Conservation (phyloP, 23 tunicate genomes). For the Styela clava region DNA sequence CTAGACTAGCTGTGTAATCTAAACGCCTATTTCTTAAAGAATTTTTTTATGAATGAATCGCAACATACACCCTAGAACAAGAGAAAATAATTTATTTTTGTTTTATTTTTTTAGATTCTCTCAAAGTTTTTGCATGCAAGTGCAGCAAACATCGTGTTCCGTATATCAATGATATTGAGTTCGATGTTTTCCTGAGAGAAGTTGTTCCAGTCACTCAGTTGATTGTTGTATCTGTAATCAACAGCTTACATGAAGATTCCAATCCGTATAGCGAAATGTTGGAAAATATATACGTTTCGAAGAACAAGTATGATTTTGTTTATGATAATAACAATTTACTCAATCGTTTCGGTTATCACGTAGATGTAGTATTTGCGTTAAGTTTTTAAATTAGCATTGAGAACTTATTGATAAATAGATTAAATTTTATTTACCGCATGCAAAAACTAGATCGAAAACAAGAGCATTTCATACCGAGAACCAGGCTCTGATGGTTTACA, state of each 20-base stretch:
- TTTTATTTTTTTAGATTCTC: neutral
- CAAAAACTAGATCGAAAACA: too few species aligned
- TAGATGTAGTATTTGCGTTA: too few species aligned
- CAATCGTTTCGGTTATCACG: neutral
- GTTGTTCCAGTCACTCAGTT: slow-evolving; percentile 71
- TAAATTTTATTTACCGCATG: too few species aligned
- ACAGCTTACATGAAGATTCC: slow-evolving; percentile 53
- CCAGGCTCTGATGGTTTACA: too few species aligned
- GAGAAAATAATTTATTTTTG: too few species aligned
- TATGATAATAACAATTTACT: neutral
- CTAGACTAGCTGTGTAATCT: too few species aligned
- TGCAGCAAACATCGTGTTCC: slow-evolving; percentile 87
- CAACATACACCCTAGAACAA: too few species aligned
- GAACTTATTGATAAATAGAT: too few species aligned
- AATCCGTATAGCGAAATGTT: slow-evolving; percentile 67
- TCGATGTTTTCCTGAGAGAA: slow-evolving; percentile 70
- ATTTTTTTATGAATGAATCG: too few species aligned
- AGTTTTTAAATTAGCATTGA: too few species aligned
- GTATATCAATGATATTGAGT: slow-evolving; percentile 65
- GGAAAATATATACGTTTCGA: slow-evolving; percentile 49
- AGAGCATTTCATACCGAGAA: too few species aligned
- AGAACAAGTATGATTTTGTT: slow-evolving; percentile 54
- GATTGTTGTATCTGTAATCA: slow-evolving; percentile 65
- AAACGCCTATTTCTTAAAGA: too few species aligned
- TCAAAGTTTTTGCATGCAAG: slow-evolving; percentile 57